These are phyloP conservation scores for Drosophila pseudoobscura DNA, from an alignment of 1,140 invertebrate species.

Conservation along the genomic window DNA sequence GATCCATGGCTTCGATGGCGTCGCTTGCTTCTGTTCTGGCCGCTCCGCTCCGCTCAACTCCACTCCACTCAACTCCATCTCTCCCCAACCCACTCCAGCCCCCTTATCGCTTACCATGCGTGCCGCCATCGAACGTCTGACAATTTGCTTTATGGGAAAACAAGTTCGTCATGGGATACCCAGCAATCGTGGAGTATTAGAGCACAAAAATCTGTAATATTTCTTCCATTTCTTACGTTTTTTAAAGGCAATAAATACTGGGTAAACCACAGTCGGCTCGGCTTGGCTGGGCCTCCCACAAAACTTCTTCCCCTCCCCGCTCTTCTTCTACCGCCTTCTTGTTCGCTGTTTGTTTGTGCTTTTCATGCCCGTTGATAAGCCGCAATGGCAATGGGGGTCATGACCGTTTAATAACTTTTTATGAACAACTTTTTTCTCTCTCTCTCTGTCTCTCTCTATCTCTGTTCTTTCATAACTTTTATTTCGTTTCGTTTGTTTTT, in stretches of 20 bases:
- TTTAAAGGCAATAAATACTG: too few relatives aligned
- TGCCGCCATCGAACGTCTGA: conserved; percentile 15
- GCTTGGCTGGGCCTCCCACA: not conserved
- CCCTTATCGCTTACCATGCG: not conserved
- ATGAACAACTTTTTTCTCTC: conserved; percentile 57
- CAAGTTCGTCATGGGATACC: conserved; percentile 49
- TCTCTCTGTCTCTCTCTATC: conserved; percentile 32
- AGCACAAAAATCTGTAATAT: too few relatives aligned
- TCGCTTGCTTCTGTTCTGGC: conserved; percentile 56
- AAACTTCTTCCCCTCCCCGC: conserved; percentile 4
- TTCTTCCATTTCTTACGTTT: too few relatives aligned
- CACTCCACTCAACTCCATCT: not conserved
- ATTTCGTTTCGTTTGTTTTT: conserved; percentile 38
- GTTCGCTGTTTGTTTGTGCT: conserved; percentile 31
- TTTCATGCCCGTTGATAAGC: conserved; percentile 70
- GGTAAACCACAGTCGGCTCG: not conserved
- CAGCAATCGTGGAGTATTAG: too few relatives aligned
- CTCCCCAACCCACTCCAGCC: not conserved
- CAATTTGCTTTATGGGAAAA: conserved; percentile 45
- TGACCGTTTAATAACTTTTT: conserved; percentile 82
- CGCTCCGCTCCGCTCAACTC: not conserved
- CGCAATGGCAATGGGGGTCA: conserved; percentile 73
- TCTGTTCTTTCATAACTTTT: conserved; percentile 52
- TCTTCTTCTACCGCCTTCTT: conserved; percentile 1
- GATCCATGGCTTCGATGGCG: conserved; percentile 65